Conservation (phyloP, 2,797 vertebrate genomes). For the Gambelia wislizenii region DNA sequence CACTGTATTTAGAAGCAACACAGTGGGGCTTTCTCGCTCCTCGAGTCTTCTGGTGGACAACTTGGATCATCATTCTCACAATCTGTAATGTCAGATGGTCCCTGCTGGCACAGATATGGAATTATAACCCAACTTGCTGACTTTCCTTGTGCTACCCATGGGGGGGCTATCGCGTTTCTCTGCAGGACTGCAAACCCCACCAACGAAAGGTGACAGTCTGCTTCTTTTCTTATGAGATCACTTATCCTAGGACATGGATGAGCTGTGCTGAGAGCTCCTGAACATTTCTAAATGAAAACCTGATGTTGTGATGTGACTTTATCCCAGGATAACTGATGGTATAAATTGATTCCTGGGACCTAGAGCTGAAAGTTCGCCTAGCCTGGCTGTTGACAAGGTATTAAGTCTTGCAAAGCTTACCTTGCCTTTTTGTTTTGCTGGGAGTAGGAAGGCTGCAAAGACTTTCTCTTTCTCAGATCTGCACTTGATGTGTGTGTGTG, state of each 20-base stretch:
- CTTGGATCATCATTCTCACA: not conserved
- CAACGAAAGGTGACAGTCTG: too few species aligned
- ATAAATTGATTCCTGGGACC: not conserved
- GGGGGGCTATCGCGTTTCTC: not conserved
- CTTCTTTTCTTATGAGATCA: too few species aligned
- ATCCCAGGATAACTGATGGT: not conserved
- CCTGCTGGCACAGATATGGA: not conserved
- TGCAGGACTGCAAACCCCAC: not conserved
- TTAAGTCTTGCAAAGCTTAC: not conserved
- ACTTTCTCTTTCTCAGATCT: not conserved
- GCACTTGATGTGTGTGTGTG: not conserved
- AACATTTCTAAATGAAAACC: not conserved
- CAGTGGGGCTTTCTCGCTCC: not conserved
- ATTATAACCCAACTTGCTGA: not conserved
- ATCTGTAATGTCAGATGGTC: too few species aligned
- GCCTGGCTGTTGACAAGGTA: too few species aligned
- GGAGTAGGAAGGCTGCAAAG: not conserved
- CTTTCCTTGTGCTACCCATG: not conserved
- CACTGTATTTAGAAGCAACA: too few species aligned
- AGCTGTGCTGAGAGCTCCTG: too few species aligned
- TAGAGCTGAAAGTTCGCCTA: not conserved
- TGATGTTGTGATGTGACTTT: not conserved
- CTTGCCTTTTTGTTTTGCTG: too few species aligned
- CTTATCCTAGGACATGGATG: not conserved
- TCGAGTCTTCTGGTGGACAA: not conserved